phyloP scores from a whole-genome alignment of 2,888 invertebrate genomes.

The Gisinianus flammeolus region DNA sequence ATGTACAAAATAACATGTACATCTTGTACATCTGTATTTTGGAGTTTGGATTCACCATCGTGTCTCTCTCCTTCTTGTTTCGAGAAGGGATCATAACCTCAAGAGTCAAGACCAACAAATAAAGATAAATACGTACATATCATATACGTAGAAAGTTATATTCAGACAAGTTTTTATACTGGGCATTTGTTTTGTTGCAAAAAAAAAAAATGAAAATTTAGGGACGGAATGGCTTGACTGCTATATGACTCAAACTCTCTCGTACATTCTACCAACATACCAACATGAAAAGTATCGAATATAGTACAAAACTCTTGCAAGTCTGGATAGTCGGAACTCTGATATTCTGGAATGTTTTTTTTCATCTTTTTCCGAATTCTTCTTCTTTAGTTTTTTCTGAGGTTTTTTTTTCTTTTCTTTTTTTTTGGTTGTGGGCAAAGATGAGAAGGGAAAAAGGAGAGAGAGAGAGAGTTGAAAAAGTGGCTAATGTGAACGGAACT shows the following conservation, averaged over 20 bases:
- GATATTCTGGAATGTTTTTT: too few species aligned
- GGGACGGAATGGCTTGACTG: neutral
- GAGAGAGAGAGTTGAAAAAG: conserved; percentile 4
- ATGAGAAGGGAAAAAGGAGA: neutral
- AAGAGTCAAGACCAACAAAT: neutral
- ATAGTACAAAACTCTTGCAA: too few species aligned
- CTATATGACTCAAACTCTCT: too few species aligned
- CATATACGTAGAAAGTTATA: neutral
- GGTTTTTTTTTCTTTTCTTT: neutral
- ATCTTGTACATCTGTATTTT: too few species aligned
- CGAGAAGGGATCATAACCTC: too few species aligned
- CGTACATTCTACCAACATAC: too few species aligned
- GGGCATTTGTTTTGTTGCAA: neutral
- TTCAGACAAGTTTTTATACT: neutral
- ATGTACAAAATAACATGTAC: conserved; percentile 6
- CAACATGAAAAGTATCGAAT: too few species aligned
- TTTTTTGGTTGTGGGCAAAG: neutral
- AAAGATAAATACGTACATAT: neutral
- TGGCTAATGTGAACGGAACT: conserved; percentile 29
- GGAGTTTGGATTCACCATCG: too few species aligned
- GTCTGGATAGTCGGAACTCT: too few species aligned
- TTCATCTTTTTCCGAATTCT: neutral
- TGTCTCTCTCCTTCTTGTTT: too few species aligned
- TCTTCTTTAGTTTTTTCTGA: neutral
- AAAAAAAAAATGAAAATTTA: neutral